Conservation (phyloP, 2,797 vertebrate species). For the Myotis findleyi region DNA sequence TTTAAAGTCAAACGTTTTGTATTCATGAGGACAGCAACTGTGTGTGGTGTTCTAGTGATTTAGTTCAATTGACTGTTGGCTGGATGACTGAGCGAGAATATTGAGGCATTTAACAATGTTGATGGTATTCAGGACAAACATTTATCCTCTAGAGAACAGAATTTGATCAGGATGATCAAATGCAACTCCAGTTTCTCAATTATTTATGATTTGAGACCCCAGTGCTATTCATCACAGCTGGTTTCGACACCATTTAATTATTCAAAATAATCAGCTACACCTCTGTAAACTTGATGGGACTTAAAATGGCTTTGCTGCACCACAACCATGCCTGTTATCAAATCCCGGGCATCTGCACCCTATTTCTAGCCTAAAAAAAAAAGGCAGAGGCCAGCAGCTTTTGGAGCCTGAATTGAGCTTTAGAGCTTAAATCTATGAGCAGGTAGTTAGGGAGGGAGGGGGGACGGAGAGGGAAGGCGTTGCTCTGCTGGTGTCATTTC, state of each 20-base stretch:
- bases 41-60: slow-evolving; percentile 88
- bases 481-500: background rate
- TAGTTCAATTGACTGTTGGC: slow-evolving; percentile 90
- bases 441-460: background rate
- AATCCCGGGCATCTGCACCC: slow-evolving; percentile 80
- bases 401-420: background rate
- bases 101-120: slow-evolving; percentile 91
- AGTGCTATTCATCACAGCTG: slow-evolving; percentile 91
- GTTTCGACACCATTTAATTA: slow-evolving; percentile 92
- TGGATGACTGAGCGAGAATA: slow-evolving; percentile 92
- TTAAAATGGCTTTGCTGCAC: slow-evolving; percentile 87
- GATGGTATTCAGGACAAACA: slow-evolving; percentile 92
- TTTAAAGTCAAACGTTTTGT: slow-evolving; percentile 86
- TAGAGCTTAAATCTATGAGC: background rate
- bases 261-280: slow-evolving; percentile 90
- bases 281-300: slow-evolving; percentile 88
- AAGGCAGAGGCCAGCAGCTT: background rate
- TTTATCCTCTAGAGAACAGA: slow-evolving; percentile 89
- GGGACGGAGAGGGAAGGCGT: background rate
- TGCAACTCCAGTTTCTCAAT: slow-evolving; percentile 89
- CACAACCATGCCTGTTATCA: slow-evolving; percentile 84
- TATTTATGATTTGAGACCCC: slow-evolving; percentile 90
- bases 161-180: slow-evolving; percentile 94
- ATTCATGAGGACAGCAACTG: slow-evolving; percentile 89
- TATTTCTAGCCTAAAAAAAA: background rate